Conservation (phyloP, 2,888 invertebrate genomes). For the Drosophila cyrtoloma region DNA sequence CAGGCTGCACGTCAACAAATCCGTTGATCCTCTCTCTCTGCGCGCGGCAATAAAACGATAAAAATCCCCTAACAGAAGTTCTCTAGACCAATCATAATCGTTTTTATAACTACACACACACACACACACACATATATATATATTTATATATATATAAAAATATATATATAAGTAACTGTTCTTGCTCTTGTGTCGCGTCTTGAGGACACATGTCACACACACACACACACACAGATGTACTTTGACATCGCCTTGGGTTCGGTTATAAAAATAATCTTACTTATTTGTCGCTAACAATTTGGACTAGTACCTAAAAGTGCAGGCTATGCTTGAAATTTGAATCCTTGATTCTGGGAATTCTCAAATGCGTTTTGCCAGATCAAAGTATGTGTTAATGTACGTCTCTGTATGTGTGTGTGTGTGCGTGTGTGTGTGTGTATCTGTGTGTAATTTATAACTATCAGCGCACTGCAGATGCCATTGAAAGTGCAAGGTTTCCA, state of each 20-base stretch:
- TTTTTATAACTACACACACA: constrained; percentile 63
- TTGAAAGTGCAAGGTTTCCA: constrained; percentile 50
- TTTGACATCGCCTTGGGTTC: constrained; percentile 35
- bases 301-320: constrained; percentile 54
- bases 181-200: constrained; percentile 6
- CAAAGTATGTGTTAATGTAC: constrained; percentile 47
- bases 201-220: constrained; percentile 56
- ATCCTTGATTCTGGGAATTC: constrained; percentile 75
- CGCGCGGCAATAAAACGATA: constrained; percentile 64
- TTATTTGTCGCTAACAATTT: constrained; percentile 71
- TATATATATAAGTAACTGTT: constrained; percentile 12
- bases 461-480: constrained; percentile 56
- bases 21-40: constrained; percentile 11
- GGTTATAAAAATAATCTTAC: constrained; percentile 80
- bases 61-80: constrained; percentile 65
- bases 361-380: constrained; percentile 61
- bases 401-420: constrained; percentile 1
- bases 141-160: background rate
- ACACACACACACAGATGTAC: constrained; percentile 22
- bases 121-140: background rate
- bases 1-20: constrained; percentile 30
- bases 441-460: constrained; percentile 72
- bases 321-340: constrained; percentile 67
- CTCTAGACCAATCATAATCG: constrained; percentile 81
- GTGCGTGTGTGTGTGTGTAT: constrained; percentile 14